phyloP scores from a whole-genome alignment of 1,140 invertebrate species.

The Heliconius hewitsoni region DNA sequence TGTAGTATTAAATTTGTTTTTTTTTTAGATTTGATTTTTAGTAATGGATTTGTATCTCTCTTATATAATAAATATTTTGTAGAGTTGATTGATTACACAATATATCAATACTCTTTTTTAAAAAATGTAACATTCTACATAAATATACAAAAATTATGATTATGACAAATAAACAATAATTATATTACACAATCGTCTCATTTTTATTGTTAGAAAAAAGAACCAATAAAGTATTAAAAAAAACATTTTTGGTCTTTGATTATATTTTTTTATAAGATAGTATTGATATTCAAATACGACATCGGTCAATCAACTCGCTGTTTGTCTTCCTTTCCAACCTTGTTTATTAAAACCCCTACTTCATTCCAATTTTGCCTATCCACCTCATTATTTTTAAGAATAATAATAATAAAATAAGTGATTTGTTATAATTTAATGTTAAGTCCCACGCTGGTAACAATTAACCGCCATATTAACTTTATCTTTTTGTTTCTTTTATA shows the following conservation, averaged over 20 bases:
- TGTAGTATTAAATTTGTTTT: neutral
- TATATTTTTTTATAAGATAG: neutral
- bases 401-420: slow-evolving; percentile 4
- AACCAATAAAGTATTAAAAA: too few species aligned
- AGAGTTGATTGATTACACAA: too few species aligned
- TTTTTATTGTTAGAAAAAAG: too few species aligned
- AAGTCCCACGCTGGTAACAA: slow-evolving; percentile 17
- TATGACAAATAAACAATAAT: too few species aligned
- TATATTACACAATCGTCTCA: too few species aligned
- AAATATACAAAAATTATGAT: too few species aligned
- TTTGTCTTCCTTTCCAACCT: slow-evolving; percentile 32
- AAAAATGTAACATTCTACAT: neutral
- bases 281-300: neutral
- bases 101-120: too few species aligned
- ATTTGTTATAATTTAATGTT: slow-evolving; percentile 13
- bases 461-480: slow-evolving; percentile 58
- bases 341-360: slow-evolving; percentile 41
- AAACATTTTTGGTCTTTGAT: neutral
- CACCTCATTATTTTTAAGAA: slow-evolving; percentile 41
- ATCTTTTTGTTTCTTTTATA: slow-evolving; percentile 52
- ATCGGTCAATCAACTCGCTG: neutral
- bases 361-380: slow-evolving; percentile 52
- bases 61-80: too few species aligned
- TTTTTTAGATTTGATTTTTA: neutral
- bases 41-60: too few species aligned